phyloP scores from a whole-genome alignment of 2,797 vertebrate species.

The Centropyge bicolor region DNA sequence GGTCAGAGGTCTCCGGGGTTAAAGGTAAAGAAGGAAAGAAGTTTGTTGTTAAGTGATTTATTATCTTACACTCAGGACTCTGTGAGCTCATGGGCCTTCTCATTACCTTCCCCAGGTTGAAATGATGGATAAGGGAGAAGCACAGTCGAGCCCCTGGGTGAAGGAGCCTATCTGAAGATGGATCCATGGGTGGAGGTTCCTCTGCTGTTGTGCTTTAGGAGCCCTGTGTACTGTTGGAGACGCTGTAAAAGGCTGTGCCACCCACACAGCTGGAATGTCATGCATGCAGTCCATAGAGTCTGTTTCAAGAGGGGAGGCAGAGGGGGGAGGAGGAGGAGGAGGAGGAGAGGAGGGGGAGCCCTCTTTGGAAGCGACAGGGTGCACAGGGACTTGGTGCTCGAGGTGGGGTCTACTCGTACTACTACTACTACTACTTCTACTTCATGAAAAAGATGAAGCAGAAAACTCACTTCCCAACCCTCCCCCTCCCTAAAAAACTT shows the following conservation, averaged over 20 bases:
- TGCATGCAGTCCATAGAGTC: constrained; percentile 91
- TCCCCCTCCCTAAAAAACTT: constrained; percentile 70
- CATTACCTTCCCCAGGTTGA: constrained; percentile 33
- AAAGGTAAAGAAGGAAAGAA: constrained; percentile 5
- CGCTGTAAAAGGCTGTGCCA: constrained; percentile 88
- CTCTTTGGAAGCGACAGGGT: constrained; percentile 65
- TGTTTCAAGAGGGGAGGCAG: constrained; percentile 79
- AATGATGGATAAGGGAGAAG: not conserved
- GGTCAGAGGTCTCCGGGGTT: not conserved
- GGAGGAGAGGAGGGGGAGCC: constrained; percentile 46
- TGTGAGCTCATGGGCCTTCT: constrained; percentile 21
- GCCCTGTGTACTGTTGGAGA: constrained; percentile 84
- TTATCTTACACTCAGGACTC: constrained; percentile 40
- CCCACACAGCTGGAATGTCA: constrained; percentile 94
- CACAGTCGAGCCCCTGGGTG: constrained; percentile 8
- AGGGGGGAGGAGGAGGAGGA: too few relatives aligned
- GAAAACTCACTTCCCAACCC: constrained; percentile 63
- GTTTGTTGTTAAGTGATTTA: constrained; percentile 13
- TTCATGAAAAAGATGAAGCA: constrained; percentile 67
- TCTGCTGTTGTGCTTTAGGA: constrained; percentile 72
- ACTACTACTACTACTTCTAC: constrained; percentile 49
- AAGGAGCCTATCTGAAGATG: constrained; percentile 45
- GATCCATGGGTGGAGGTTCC: constrained; percentile 59
- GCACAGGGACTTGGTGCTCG: constrained; percentile 56
- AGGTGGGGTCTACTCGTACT: constrained; percentile 71